These are phyloP conservation scores for Phaenicophaeus curvirostris DNA, from an alignment of 2,797 vertebrate species.

Conservation along the genomic window DNA sequence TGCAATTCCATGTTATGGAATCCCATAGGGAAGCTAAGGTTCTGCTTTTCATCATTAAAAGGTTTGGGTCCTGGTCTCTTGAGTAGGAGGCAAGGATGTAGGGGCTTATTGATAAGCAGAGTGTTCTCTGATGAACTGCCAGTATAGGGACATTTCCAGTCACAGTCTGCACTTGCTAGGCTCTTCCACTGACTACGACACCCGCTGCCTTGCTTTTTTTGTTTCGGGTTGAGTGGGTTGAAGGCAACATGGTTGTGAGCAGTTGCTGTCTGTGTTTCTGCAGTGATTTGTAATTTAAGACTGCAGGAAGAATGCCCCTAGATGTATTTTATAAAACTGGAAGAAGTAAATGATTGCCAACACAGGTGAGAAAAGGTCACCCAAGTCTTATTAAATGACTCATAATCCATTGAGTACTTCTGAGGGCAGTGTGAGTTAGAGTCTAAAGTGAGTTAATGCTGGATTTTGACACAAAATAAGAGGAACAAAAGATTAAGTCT, in stretches of 20 bases:
- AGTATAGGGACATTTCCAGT: fast-evolving
- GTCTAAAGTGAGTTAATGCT: background rate
- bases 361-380: constrained; percentile 26
- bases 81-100: background rate
- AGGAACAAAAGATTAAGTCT: background rate
- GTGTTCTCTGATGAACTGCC: background rate
- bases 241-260: background rate
- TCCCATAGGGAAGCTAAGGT: background rate
- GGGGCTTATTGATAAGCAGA: background rate
- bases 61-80: background rate
- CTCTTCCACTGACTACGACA: background rate
- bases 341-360: constrained; percentile 20
- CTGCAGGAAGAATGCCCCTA: background rate
- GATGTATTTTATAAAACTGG: constrained; percentile 17
- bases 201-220: constrained; percentile 17
- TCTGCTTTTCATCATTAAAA: background rate
- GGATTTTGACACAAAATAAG: background rate
- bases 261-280: constrained; percentile 31
- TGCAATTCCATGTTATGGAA: background rate
- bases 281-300: constrained; percentile 29
- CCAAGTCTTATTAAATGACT: constrained; percentile 15
- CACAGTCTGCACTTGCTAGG: background rate
- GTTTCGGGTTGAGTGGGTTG: constrained; percentile 7
- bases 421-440: background rate
- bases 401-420: background rate